Conservation (phyloP, 2,888 invertebrate species). For the Leptopterna dolabrata region DNA sequence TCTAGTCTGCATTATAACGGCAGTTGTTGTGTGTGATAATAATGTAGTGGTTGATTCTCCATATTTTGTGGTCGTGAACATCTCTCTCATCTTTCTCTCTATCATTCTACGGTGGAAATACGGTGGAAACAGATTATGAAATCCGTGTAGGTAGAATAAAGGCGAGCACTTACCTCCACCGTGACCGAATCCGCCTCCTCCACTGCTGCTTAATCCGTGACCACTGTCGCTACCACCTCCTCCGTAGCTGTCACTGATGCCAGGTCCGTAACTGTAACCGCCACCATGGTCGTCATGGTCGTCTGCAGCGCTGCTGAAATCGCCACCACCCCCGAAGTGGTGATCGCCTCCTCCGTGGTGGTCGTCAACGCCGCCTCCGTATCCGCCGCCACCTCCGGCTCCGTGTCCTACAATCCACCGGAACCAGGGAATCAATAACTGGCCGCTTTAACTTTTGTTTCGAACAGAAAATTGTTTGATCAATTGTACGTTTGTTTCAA, state of each 20-base stretch:
- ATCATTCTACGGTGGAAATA: too few species aligned
- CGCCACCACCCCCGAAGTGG: conserved; percentile 33
- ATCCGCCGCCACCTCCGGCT: conserved; percentile 17
- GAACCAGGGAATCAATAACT: background rate
- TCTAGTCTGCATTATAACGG: too few species aligned
- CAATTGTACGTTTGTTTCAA: too few species aligned
- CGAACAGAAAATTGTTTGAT: too few species aligned
- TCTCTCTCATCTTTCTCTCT: too few species aligned
- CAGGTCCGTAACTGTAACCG: conserved; percentile 56
- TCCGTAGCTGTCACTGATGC: conserved; percentile 57
- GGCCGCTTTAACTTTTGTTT: too few species aligned
- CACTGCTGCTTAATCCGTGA: conserved; percentile 55
- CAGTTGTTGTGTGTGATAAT: too few species aligned
- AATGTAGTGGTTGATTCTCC: too few species aligned
- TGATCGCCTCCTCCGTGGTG: conserved; percentile 31
- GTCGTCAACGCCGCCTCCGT: conserved; percentile 42
- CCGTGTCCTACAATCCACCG: conserved; percentile 6
- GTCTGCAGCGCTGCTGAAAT: conserved; percentile 36
- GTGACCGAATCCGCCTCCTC: conserved; percentile 54
- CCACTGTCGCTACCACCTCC: conserved; percentile 23
- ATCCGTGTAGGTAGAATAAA: too few species aligned
- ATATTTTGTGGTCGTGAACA: too few species aligned
- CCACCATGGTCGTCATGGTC: conserved; percentile 38
- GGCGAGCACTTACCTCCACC: conserved; percentile 26
- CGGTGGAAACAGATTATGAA: too few species aligned